phyloP scores from a whole-genome alignment of 2,888 invertebrate species.

The Lagria hirta region DNA sequence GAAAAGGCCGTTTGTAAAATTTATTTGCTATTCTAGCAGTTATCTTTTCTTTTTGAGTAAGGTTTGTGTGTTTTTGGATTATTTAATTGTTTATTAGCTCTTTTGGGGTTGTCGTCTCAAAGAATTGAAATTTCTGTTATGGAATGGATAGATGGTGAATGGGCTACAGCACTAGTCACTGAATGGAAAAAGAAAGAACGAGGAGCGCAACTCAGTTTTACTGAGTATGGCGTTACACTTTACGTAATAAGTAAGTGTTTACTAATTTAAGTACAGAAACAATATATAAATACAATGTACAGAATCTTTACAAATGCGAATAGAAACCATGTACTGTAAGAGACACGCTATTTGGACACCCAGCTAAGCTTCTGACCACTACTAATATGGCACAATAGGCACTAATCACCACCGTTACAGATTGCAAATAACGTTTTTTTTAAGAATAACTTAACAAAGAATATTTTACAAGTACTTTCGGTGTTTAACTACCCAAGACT shows the following conservation, averaged over 20 bases:
- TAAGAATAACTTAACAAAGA: too few species aligned
- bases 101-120: conserved; percentile 92
- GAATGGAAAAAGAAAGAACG: conserved; percentile 79
- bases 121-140: conserved; percentile 80
- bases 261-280: too few species aligned
- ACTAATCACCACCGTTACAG: too few species aligned
- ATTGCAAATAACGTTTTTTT: too few species aligned
- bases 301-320: too few species aligned
- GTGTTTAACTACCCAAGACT: too few species aligned
- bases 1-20: conserved; percentile 98
- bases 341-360: too few species aligned
- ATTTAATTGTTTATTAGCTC: conserved; percentile 60
- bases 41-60: conserved; percentile 95
- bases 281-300: too few species aligned
- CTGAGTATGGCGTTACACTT: conserved; percentile 79
- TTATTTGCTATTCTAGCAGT: conserved; percentile 95
- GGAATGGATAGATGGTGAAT: conserved; percentile 76
- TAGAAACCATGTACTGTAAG: too few species aligned
- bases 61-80: conserved; percentile 68
- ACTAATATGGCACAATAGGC: too few species aligned
- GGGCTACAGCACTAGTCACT: conserved; percentile 72
- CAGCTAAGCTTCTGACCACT: too few species aligned
- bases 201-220: conserved; percentile 76
- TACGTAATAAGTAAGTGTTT: conserved; percentile 90
- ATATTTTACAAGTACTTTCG: too few species aligned